phyloP scores from a whole-genome alignment of 2,113 vertebrate species.

The Salvelinus fontinalis region DNA sequence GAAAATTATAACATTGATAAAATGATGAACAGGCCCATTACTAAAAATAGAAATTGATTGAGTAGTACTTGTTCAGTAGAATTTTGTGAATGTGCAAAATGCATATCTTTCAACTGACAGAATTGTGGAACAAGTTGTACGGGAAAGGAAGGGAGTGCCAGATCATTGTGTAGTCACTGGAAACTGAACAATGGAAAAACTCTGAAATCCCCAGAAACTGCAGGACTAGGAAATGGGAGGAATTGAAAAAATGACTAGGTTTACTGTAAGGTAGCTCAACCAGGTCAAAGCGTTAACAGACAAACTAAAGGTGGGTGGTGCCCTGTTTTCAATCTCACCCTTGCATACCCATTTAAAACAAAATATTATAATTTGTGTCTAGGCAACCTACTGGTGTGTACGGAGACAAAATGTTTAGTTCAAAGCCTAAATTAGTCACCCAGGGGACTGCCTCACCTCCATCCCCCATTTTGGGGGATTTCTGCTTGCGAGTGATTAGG shows the following conservation, averaged over 20 bases:
- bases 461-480: slow-evolving; percentile 56
- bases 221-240: slow-evolving; percentile 58
- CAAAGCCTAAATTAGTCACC: slow-evolving; percentile 63
- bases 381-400: slow-evolving; percentile 32
- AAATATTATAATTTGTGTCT: slow-evolving; percentile 33
- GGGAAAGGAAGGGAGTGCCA: slow-evolving; percentile 67
- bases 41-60: too few relatives aligned
- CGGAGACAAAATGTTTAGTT: slow-evolving; percentile 43
- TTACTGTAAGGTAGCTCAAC: slow-evolving; percentile 30
- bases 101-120: not conserved
- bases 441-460: slow-evolving; percentile 37
- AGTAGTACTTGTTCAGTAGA: too few relatives aligned
- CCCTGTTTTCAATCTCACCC: slow-evolving; percentile 13
- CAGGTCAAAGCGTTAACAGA: slow-evolving; percentile 12
- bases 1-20: not conserved
- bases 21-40: too few relatives aligned
- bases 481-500: slow-evolving; percentile 67
- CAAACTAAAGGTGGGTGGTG: not conserved
- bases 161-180: slow-evolving; percentile 39
- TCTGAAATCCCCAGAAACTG: slow-evolving; percentile 50
- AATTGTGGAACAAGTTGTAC: not conserved
- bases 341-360: slow-evolving; percentile 14
- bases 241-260: slow-evolving; percentile 21
- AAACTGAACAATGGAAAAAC: slow-evolving; percentile 63
- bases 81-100: not conserved